Conservation (phyloP, 2,888 invertebrate species). For the Papilio gigon region DNA sequence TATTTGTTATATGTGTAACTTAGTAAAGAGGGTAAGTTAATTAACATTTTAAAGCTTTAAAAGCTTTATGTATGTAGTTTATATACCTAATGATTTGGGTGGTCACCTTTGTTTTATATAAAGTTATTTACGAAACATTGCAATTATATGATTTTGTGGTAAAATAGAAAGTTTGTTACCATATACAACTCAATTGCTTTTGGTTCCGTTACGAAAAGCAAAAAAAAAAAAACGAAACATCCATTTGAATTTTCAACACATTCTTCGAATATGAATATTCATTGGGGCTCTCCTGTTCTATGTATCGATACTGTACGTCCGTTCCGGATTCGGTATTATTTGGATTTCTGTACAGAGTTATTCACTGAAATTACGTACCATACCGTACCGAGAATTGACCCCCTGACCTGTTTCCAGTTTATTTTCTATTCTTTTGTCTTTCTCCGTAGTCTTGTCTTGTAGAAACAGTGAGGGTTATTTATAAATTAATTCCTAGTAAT, state of each 20-base stretch:
- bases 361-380: too few species aligned
- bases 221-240: not conserved
- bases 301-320: not conserved
- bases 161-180: not conserved
- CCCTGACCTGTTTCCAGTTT: not conserved
- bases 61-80: not conserved
- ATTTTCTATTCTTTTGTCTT: too few species aligned
- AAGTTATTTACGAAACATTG: not conserved
- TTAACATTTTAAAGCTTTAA: constrained; percentile 2
- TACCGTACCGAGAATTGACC: not conserved
- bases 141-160: not conserved
- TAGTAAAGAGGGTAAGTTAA: not conserved
- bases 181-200: not conserved
- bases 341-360: not conserved
- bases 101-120: not conserved
- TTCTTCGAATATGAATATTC: not conserved
- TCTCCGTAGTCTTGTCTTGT: too few species aligned
- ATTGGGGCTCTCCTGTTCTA: not conserved
- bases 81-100: not conserved
- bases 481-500: too few species aligned
- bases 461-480: too few species aligned
- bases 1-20: not conserved
- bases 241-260: not conserved
- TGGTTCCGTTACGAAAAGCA: not conserved
- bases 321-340: not conserved